Evolutionary conservation across 2,888 invertebrate genomes (phyloP).

Genomic region (Tenodera sinensis): DNA sequence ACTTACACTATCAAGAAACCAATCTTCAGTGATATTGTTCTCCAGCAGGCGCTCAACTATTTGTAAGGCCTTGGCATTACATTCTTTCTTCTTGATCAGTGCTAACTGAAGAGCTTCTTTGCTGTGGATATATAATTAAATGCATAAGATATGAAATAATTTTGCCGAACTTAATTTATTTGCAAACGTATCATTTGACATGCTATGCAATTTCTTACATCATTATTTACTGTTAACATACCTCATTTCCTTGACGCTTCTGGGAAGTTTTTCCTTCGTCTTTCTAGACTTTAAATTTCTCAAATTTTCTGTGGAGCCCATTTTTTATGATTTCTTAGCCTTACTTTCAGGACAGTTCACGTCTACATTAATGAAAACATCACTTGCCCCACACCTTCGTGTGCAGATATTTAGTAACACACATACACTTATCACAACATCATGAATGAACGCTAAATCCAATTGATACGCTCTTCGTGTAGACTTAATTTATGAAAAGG

Average conservation of each 20-base stretch:
- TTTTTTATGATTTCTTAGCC: neutral
- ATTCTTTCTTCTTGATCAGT: constrained; percentile 65
- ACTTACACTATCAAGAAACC: constrained; percentile 52
- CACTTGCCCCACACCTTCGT: neutral
- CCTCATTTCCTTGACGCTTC: constrained; percentile 21
- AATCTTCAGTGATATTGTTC: constrained; percentile 45
- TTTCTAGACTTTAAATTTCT: neutral
- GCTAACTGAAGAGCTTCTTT: constrained; percentile 60
- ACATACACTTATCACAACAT: neutral
- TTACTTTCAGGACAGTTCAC: neutral
- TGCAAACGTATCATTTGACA: neutral
- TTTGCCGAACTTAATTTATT: neutral
- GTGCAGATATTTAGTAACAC: neutral
- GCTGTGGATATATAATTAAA: constrained; percentile 39
- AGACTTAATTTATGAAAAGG: neutral
- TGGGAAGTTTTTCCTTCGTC: neutral
- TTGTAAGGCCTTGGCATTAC: constrained; percentile 66
- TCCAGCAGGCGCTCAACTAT: constrained; percentile 74
- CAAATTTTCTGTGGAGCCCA: neutral
- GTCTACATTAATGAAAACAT: neutral
- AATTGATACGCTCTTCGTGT: neutral
- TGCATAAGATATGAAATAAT: neutral
- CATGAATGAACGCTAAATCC: neutral
- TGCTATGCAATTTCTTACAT: neutral
- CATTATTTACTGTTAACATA: neutral